Base-by-base conservation (phyloP, 2,113 vertebrate genomes). In the Nipponia nippon region DNA sequence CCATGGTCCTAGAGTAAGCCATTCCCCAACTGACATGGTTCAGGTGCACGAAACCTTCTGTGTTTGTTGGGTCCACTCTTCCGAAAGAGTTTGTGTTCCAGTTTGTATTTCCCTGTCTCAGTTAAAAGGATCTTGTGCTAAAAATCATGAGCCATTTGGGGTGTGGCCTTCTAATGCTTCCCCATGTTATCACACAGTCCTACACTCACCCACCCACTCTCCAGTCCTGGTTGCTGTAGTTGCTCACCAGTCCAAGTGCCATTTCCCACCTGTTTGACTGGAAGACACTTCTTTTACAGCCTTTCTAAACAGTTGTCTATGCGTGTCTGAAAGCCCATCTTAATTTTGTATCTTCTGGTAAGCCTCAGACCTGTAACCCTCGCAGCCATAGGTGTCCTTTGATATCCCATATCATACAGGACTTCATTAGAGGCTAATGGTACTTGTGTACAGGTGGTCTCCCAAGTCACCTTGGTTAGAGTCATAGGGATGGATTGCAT, bases 21-120 rank as follows among this genome's bases (percentile, higher is more conserved):
- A 3, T 36, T 62, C 13, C 19, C 5, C 25, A 25, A 0, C 7
- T 7, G 67, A 10, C 4, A 5, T 4, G 3, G 20, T 58, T n/a
- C 71, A 56, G n/a, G 7, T 44, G 8, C 25, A 19, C 1, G 1
- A 81, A 58, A 56, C 49, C 11, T 76, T 10, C 17, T 4, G 1
- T 42, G 38, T 11, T 42, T 81, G 3, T 72, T 72, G 27, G 32
- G 13, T 6, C 22, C 18, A 36, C 18, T 22, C 36, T 56, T 73
- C 44, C 8, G 18, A 61, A 72, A 69, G 44, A 40, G 14, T 65
- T 20, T 62, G 11, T 32, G 9, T 77, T 69, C 44, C 29, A 32
- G 42, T 6, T 83, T 36, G 5, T 29, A 22, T 67, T 87, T 67
- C 19, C 14, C 3, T 2, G 4, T 46, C 47, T 80, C 30, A 36